Conservation (phyloP, 2,888 invertebrate species). For the Eurytoma adleriae region DNA sequence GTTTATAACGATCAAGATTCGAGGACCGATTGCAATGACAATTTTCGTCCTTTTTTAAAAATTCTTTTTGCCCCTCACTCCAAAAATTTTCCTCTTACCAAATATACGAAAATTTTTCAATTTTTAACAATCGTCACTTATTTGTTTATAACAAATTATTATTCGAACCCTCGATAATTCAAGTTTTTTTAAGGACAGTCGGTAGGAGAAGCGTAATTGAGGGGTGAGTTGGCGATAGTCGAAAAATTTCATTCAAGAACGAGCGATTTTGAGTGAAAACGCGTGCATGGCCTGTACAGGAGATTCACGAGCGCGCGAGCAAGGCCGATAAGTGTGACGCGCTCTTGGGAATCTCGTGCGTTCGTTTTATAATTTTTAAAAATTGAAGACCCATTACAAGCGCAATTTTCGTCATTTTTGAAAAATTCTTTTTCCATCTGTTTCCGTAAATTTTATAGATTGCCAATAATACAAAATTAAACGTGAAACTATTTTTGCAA, state of each 20-base stretch:
- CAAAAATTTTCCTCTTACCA: no score
- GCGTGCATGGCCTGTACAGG: no score
- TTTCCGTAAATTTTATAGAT: background rate
- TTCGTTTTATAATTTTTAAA: no score
- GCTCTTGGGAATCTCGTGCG: background rate
- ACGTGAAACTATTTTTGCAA: background rate
- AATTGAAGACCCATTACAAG: background rate
- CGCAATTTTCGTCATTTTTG: conserved; percentile 19
- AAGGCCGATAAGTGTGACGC: conserved; percentile 31
- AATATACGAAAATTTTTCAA: no score
- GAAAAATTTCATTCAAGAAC: no score
- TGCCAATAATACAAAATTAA: conserved; percentile 14
- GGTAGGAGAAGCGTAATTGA: no score
- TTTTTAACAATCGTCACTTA: no score
- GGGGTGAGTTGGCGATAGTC: no score
- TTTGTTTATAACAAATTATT: no score
- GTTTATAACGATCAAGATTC: conserved; percentile 19
- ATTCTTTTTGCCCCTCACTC: conserved; percentile 9
- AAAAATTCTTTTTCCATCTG: conserved; percentile 22
- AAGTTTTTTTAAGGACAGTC: no score
- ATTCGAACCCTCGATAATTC: no score
- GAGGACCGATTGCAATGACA: background rate
- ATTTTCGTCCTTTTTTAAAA: conserved; percentile 32
- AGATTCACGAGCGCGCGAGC: conserved; percentile 16
- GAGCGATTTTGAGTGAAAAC: no score